A percentile compares a stretch with the other conserved stretches of the same genome.
phyloP scores from a whole-genome alignment of 2,888 invertebrate species.

The Archaeoteleia sp. region DNA sequence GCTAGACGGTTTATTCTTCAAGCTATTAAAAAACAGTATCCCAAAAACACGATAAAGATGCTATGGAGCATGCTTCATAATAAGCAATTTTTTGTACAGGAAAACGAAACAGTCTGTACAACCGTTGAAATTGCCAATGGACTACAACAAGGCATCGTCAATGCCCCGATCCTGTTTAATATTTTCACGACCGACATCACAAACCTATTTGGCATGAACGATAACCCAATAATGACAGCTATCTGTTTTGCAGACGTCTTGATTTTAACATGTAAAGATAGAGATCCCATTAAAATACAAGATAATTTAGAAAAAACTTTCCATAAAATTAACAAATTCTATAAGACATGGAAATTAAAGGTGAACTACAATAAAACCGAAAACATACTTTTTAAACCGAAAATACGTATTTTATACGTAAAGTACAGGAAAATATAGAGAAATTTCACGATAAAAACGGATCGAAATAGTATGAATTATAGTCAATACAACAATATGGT shows the following conservation, averaged over 20 bases:
- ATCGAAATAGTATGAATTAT: conserved; percentile 1
- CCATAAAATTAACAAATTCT: conserved; percentile 29
- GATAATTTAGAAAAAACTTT: conserved; percentile 12
- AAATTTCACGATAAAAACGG: conserved; percentile 19
- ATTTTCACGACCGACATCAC: conserved; percentile 42
- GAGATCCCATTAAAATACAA: not conserved
- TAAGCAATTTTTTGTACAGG: conserved; percentile 18
- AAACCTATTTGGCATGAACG: conserved; percentile 23
- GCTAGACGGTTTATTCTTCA: conserved; percentile 38
- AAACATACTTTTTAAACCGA: conserved; percentile 44
- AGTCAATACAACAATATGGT: conserved; percentile 34
- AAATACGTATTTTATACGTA: too few relatives aligned
- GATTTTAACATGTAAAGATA: conserved; percentile 21
- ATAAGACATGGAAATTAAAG: conserved; percentile 41
- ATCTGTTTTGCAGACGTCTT: conserved; percentile 44
- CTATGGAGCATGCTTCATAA: conserved; percentile 34
- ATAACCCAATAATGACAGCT: not conserved
- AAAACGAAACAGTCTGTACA: not conserved
- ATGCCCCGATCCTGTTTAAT: conserved; percentile 45
- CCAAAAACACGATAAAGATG: conserved; percentile 17
- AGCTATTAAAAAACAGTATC: conserved; percentile 36
- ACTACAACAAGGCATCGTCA: conserved; percentile 41
- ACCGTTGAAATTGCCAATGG: conserved; percentile 20
- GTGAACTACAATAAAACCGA: conserved; percentile 38
- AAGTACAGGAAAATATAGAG: conserved; percentile 6